These are phyloP conservation scores for Nasonovia ribisnigri DNA, from an alignment of 2,888 invertebrate species.

Conservation along the genomic window DNA sequence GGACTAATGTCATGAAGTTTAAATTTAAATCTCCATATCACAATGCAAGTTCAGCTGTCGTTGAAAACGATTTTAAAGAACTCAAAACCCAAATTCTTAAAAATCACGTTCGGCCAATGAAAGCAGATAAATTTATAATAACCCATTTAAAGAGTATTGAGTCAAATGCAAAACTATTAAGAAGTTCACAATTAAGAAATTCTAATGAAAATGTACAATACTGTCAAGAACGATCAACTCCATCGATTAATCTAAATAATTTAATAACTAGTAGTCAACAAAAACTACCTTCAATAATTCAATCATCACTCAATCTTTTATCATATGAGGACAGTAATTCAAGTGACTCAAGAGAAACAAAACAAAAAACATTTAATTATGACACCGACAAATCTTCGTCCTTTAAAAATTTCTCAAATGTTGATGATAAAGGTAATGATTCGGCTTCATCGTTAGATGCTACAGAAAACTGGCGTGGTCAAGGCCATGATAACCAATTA, in stretches of 20 bases:
- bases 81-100: constrained; percentile 1
- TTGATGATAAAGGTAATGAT: background rate
- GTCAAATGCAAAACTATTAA: too few relatives aligned
- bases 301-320: too few relatives aligned
- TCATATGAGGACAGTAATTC: background rate
- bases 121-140: constrained; percentile 9
- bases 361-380: too few relatives aligned
- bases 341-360: background rate
- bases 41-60: background rate
- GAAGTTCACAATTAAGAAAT: too few relatives aligned
- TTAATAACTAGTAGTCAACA: too few relatives aligned
- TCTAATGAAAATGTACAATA: background rate
- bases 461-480: constrained; percentile 10
- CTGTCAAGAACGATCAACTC: background rate
- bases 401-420: too few relatives aligned
- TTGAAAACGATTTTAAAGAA: background rate
- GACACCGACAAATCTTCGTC: too few relatives aligned
- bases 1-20: background rate
- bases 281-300: too few relatives aligned
- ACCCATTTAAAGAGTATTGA: background rate
- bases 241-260: background rate
- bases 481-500: background rate
- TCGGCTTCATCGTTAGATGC: background rate
- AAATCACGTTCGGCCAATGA: background rate
- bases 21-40: background rate